Conservation (phyloP, 2,113 vertebrate species). For the Mus spicilegus region DNA sequence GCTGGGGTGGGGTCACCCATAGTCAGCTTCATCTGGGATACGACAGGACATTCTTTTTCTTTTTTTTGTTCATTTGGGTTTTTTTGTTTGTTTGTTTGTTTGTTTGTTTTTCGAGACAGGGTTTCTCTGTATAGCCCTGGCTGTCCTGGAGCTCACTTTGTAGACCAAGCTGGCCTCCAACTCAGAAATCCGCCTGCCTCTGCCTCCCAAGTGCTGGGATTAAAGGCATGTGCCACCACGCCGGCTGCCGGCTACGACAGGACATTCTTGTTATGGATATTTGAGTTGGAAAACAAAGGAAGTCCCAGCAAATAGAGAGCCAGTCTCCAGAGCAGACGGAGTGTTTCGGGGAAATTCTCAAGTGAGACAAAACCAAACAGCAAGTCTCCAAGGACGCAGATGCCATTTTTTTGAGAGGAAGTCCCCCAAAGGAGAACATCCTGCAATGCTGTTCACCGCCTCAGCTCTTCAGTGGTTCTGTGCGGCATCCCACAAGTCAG, state of each 20-base stretch:
- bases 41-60: not conserved
- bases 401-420: not conserved
- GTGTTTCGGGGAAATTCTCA: not conserved
- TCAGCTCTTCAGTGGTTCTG: not conserved
- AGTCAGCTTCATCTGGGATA: fast-evolving
- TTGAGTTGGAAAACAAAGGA: not conserved
- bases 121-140: too few relatives aligned
- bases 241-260: not conserved
- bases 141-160: too few relatives aligned
- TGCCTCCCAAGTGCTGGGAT: too few relatives aligned
- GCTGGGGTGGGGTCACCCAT: not conserved
- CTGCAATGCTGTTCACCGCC: too few relatives aligned
- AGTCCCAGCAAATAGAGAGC: fast-evolving
- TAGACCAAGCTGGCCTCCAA: too few relatives aligned
- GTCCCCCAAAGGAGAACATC: not conserved
- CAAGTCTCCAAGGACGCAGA: not conserved
- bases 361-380: not conserved
- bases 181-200: too few relatives aligned
- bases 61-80: too few relatives aligned
- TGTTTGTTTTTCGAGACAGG: too few relatives aligned
- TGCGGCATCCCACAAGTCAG: not conserved
- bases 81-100: too few relatives aligned
- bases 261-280: not conserved
- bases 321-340: fast-evolving
- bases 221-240: too few relatives aligned